Evolutionary conservation across 2,113 vertebrate species (phyloP).

Genomic region (Platysteira castanea): DNA sequence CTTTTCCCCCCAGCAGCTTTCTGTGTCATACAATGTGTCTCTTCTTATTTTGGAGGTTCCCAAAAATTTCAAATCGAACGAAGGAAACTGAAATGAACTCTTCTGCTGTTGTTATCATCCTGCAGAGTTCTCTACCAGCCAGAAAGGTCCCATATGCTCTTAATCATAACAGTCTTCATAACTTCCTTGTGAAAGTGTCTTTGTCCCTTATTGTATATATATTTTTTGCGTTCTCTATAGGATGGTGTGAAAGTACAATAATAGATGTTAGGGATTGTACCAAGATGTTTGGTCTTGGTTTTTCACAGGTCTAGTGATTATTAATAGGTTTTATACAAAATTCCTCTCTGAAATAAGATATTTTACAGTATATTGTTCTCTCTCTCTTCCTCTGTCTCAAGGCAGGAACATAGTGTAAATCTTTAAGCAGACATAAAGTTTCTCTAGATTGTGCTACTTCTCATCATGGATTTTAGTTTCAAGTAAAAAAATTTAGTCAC

Average conservation of each 20-base stretch:
- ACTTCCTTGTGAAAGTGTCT: slow-evolving; percentile 33
- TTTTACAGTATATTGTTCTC: slow-evolving; percentile 7
- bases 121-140: slow-evolving; percentile 14
- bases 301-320: slow-evolving; percentile 26
- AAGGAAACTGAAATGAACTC: slow-evolving; percentile 46
- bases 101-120: slow-evolving; percentile 22
- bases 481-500: slow-evolving; percentile 66
- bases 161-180: slow-evolving; percentile 47
- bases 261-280: slow-evolving; percentile 5
- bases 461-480: slow-evolving; percentile 72
- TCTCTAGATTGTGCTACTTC: slow-evolving; percentile 79
- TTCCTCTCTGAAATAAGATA: slow-evolving; percentile 17
- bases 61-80: slow-evolving; percentile 2
- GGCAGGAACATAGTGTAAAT: slow-evolving; percentile 47
- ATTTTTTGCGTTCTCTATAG: slow-evolving; percentile 68
- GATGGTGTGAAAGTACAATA: slow-evolving; percentile 44
- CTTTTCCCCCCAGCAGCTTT: slow-evolving; percentile 9
- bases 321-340: slow-evolving; percentile 50
- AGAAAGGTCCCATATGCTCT: slow-evolving; percentile 27
- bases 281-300: slow-evolving; percentile 4
- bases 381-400: slow-evolving; percentile 24
- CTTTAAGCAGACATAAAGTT: slow-evolving; percentile 60
- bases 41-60: slow-evolving; percentile 27
- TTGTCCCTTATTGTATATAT: slow-evolving; percentile 8
- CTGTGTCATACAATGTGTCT: neutral